Evolutionary conservation across 2,888 invertebrate genomes (phyloP).

Genomic region (Temnothorax ravouxi): DNA sequence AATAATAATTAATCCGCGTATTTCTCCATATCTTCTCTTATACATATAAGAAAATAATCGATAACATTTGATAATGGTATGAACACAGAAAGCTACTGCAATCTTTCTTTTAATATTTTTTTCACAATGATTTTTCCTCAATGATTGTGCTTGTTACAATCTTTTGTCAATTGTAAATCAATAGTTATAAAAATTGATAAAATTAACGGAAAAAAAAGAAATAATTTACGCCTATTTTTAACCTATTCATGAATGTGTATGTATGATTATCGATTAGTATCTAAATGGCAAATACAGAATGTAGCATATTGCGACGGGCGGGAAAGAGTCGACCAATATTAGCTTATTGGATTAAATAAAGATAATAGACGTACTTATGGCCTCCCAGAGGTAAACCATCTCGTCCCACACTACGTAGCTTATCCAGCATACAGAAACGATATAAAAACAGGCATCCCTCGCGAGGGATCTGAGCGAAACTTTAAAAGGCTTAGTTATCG

Average conservation of each 20-base stretch:
- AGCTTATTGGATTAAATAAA: slow-evolving; percentile 16
- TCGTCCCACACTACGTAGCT: slow-evolving; percentile 86
- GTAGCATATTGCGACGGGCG: neutral
- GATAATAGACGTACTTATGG: slow-evolving; percentile 83
- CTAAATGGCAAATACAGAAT: slow-evolving; percentile 9
- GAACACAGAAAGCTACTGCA: neutral
- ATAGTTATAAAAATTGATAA: neutral
- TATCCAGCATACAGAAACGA: slow-evolving; percentile 87
- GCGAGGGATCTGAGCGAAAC: slow-evolving; percentile 77
- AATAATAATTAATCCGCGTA: slow-evolving; percentile 28
- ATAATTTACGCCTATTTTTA: slow-evolving; percentile 10
- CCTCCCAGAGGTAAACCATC: slow-evolving; percentile 86
- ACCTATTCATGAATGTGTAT: too few relatives aligned
- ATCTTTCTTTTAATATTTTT: neutral
- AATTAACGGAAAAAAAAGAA: neutral
- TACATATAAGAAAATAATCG: neutral
- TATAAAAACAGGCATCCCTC: slow-evolving; percentile 82
- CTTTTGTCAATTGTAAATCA: neutral
- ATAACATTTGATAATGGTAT: slow-evolving; percentile 7
- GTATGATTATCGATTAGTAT: neutral
- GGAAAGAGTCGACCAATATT: slow-evolving; percentile 28
- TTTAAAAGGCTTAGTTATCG: slow-evolving; percentile 88
- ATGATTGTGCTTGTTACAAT: neutral
- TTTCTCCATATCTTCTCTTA: neutral
- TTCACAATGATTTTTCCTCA: neutral